phyloP scores from a whole-genome alignment of 2,888 invertebrate species.

The Drosophila lacicola region DNA sequence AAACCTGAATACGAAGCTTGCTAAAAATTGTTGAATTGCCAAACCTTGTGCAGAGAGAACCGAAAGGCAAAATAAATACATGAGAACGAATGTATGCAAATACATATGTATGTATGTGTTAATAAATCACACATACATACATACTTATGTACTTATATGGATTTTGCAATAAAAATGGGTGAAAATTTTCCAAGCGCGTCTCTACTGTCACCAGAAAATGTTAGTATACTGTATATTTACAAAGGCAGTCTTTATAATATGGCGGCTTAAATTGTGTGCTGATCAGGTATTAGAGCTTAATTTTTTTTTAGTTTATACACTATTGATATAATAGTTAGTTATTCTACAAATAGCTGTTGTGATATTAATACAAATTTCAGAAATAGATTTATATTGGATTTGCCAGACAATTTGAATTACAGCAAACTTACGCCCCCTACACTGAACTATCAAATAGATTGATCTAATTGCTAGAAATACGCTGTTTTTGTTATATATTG shows the following conservation, averaged over 20 bases:
- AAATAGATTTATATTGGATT: too few species aligned
- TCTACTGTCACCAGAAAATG: conserved; percentile 41
- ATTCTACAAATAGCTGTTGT: too few species aligned
- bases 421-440: too few species aligned
- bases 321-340: too few species aligned
- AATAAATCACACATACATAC: neutral
- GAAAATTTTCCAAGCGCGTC: conserved; percentile 47
- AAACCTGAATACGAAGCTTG: conserved; percentile 1
- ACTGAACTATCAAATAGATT: too few species aligned
- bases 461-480: too few species aligned
- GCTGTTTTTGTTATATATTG: too few species aligned
- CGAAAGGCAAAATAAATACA: conserved; percentile 5
- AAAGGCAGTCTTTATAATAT: neutral
- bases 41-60: conserved; percentile 11
- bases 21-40: neutral
- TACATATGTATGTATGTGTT: neutral
- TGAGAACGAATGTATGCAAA: neutral
- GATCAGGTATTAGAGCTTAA: too few species aligned
- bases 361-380: too few species aligned
- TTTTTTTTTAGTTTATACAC: too few species aligned
- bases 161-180: conserved; percentile 32
- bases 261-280: too few species aligned
- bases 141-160: conserved; percentile 22
- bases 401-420: too few species aligned
- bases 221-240: conserved; percentile 12